Base-by-base conservation (phyloP, 2,888 invertebrate genomes). In the Mythimna pallens region DNA sequence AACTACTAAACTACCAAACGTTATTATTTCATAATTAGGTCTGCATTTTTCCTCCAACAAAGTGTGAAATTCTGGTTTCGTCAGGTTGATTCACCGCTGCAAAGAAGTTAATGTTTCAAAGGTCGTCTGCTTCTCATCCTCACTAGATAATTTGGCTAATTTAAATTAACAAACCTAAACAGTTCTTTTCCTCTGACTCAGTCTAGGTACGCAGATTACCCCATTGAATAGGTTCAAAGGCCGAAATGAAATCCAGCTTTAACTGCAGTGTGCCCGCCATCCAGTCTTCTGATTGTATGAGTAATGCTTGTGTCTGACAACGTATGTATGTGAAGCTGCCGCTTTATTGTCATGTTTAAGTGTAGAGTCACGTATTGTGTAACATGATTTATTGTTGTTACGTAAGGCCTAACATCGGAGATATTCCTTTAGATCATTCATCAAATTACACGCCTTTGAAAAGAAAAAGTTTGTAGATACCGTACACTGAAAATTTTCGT, bases 121-220 rank as follows among this genome's bases (percentile, higher is more conserved):
- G 77, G 76, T 77, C 74, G 84, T 82, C 81, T 87, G 86, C 78
- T 68, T 88, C 84, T 81, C 86, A 87, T 85, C 85, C 82, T 82
- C 78, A 85, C 86, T 86, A 88, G 84, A 87, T 90, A 89, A 91
- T 93, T 91, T 85, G 88, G 84, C 85, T 89, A 89, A 89, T 90
- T 90, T 87, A 85, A 90, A 91, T 92, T 89, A 91, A 92, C 91
- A 89, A 92, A 89, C 89, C 90, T 91, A 90, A 94, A 94, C 90
- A 89, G 90, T 90, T 89, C 92, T 90, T 93, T 94, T 93, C 94
- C 93, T 93, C 91, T 94, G 94, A 94, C 80, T 94, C 94, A 94
- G 80, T 68, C 83, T 86, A 82, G 83, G 81, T 82, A 86, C 81
- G 84, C 87, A 89, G 88, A 89, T 89, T 89, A 91, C 91, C 87